Evolutionary conservation across 2,888 invertebrate genomes (phyloP).

Genomic region (Rhagophthalmus giganteus): DNA sequence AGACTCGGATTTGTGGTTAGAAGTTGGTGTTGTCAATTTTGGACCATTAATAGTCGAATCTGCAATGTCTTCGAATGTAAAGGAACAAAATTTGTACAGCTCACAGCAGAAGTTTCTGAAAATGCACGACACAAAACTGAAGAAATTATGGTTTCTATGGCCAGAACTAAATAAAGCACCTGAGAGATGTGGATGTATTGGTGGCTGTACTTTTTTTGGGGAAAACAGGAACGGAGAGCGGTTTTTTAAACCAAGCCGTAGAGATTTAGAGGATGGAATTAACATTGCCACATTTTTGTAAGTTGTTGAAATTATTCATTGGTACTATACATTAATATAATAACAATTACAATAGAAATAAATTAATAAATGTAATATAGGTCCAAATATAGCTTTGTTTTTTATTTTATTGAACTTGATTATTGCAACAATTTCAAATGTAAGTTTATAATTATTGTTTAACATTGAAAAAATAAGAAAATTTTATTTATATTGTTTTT

Average conservation of each 20-base stretch:
- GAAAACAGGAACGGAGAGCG: constrained; percentile 84
- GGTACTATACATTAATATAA: too few relatives aligned
- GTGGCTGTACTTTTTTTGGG: constrained; percentile 94
- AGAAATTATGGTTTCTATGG: constrained; percentile 95
- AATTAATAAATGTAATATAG: too few relatives aligned
- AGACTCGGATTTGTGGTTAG: constrained; percentile 80
- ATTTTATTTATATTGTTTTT: too few relatives aligned
- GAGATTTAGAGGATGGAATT: constrained; percentile 79
- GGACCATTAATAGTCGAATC: constrained; percentile 91
- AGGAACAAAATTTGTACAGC: constrained; percentile 74
- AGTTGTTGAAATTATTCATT: not conserved
- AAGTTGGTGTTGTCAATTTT: constrained; percentile 86
- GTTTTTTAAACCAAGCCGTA: constrained; percentile 83
- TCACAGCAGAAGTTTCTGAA: constrained; percentile 82
- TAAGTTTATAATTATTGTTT: too few relatives aligned
- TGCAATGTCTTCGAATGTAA: constrained; percentile 70
- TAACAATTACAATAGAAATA: too few relatives aligned
- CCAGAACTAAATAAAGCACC: constrained; percentile 64
- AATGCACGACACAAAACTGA: constrained; percentile 80
- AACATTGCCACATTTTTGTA: constrained; percentile 79
- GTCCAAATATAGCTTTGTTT: too few relatives aligned
- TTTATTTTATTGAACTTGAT: too few relatives aligned
- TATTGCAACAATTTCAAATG: too few relatives aligned
- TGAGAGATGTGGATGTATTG: constrained; percentile 89
- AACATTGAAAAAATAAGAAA: too few relatives aligned